Conservation (phyloP, 2,888 invertebrate species). For the Athrips mouffetella region DNA sequence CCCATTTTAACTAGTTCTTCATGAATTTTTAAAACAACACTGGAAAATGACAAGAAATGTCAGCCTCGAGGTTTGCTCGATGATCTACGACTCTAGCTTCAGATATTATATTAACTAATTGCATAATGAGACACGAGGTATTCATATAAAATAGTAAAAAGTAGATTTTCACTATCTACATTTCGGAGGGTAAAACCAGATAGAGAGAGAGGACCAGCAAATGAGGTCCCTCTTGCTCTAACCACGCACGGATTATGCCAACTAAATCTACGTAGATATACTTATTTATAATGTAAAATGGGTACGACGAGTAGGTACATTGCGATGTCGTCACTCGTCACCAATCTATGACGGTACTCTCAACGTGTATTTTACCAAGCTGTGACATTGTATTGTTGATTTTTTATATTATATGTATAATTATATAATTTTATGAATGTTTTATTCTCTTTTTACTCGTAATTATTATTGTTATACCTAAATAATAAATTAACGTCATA, state of each 20-base stretch:
- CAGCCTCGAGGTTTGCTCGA: no score
- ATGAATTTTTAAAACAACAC: constrained; percentile 39
- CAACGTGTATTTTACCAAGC: constrained; percentile 51
- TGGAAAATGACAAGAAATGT: constrained; percentile 8
- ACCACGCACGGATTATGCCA: constrained; percentile 45
- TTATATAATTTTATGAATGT: constrained; percentile 56
- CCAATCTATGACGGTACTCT: constrained; percentile 33
- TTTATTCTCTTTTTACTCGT: constrained; percentile 56
- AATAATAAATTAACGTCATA: constrained; percentile 59
- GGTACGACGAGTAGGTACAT: constrained; percentile 56
- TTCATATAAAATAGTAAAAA: constrained; percentile 44
- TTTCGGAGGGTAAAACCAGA: no score
- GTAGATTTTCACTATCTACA: constrained; percentile 48
- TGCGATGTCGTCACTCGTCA: constrained; percentile 28
- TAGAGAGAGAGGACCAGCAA: constrained; percentile 1
- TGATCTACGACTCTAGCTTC: constrained; percentile 51
- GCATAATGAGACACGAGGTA: constrained; percentile 31
- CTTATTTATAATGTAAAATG: constrained; percentile 51
- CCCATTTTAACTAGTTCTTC: constrained; percentile 65
- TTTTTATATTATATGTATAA: constrained; percentile 42
- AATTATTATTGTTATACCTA: constrained; percentile 57
- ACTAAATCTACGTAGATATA: constrained; percentile 46
- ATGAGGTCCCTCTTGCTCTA: constrained; percentile 16
- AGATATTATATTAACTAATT: constrained; percentile 42
- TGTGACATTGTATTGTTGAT: constrained; percentile 66